Base-by-base conservation (phyloP, 2,797 vertebrate species). In the Strix occidentalis region DNA sequence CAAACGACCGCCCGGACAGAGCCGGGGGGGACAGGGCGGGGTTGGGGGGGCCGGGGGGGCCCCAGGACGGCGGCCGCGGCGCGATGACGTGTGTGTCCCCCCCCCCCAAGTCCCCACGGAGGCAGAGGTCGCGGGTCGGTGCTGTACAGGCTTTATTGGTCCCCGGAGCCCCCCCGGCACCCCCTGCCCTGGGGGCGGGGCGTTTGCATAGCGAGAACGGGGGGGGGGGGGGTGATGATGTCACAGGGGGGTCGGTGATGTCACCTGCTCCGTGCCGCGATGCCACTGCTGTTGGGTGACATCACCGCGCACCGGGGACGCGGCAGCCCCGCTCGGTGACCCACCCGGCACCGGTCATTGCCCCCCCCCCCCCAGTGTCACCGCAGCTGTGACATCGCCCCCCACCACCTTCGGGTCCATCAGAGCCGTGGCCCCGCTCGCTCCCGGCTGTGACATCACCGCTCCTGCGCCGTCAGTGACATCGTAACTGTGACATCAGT, bases 221-320 rank as follows among this genome's bases (percentile, higher is more conserved):
- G 61, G 56, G 41, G 41, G 56, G 23, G 37, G 37, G 37, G 37
- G 10, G 37, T 37, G 46, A 48, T 60, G n/a, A 75, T 28, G 71
- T 75, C 54, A 46, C 10, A 7, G 41, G 39, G 13, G 41, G 39
- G 41, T 13, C 16, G 41, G 41, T 53, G 75, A 78, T 53, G 37
- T 64, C 60, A 53, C 48, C 54, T 17, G 33, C 43, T 45, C 39
- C 39, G 39, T 39, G 39, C 39, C 16, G 16, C 7, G 43, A 43
- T 43, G 28, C 53, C 26, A 16, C 53, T 16, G 21, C n/a, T 50
- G 74, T 6, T 3, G 45, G 8, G 98, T 98, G 76, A 65, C 23
- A 12, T 53, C 60, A 29, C 37, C 4, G 4, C 25, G 1, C 19
- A 8, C 16, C 25, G 12, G 18, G 28, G 37, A 9, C 4, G 37